Evolutionary conservation across 2,888 invertebrate genomes (phyloP), one percentile per base, ranked within the genome.

Genomic region (Drepanosiphum platanoidis): DNA sequence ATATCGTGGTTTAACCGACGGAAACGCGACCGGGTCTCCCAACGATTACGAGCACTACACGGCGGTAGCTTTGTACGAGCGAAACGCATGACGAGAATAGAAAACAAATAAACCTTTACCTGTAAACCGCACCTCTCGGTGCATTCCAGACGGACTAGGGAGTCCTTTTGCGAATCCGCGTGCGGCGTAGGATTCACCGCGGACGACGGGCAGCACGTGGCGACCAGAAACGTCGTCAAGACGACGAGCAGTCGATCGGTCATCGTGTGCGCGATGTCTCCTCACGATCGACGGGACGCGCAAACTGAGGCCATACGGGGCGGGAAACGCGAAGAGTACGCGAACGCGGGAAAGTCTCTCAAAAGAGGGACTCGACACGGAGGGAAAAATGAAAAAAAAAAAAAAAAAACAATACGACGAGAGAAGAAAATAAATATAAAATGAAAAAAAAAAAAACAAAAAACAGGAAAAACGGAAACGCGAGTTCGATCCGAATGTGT

Each of bases 41-140:
- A 22, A 52, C 5, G 22, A 52, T 18, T 15, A 52, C 22, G 3
- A 3, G 52, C 22, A 52, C 22, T 52, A 3, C 18, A 52, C 22
- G 52, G 22, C 18, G 18, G 4, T 2, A 3, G 18, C 15, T 15
- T 9, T 13, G 46, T 46, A 2, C 46, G 15, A 46, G 11, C 15
- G 3, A 46, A n/a, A n/a, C n/a, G 13, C 8, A 18, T 18, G 13
- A 18, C 18, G 18, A 22, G 18, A 1, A 52, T 22, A 27, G 5
- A 8, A 2, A 61, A 27, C 9, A 52, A 78, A 1, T 30, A 52
- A 13, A 81, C 32, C n/a, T 72, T 68, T 77, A 84, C 84, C 84
- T 84, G 84, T n/a, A 52, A 36, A 52, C 46, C 15, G 32, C 84
- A 84, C 58, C 30, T 68, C 22, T 77, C 52, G 46, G 27, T 75